Percentiles rank a stretch among this genome's conserved stretches.
Conservation (phyloP, 2,888 invertebrate species). For the Melinaea marsaeus region DNA sequence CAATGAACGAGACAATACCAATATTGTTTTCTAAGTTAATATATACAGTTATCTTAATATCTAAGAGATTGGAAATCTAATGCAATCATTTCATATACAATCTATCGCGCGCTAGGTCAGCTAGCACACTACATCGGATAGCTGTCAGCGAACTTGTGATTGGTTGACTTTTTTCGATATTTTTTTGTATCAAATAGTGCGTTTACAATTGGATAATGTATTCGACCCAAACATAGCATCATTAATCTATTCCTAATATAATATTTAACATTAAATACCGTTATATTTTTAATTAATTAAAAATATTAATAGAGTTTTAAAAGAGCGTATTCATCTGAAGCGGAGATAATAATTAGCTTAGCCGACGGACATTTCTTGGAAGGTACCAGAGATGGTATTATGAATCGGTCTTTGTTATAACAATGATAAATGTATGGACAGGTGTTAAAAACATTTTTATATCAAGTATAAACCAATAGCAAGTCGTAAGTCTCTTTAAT, state of each 20-base stretch:
- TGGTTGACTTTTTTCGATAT: not conserved
- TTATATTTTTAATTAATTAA: not conserved
- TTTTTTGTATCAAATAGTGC: not conserved
- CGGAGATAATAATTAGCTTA: too few relatives aligned
- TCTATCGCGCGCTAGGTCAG: too few relatives aligned
- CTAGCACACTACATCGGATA: too few relatives aligned
- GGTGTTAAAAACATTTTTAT: constrained; percentile 15
- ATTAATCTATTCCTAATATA: constrained; percentile 9
- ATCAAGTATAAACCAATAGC: constrained; percentile 29
- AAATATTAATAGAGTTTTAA: not conserved
- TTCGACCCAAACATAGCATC: not conserved
- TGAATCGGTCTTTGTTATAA: constrained; percentile 3
- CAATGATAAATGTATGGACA: constrained; percentile 4
- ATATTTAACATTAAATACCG: not conserved
- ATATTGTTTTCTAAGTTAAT: constrained; percentile 31
- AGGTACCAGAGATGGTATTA: not conserved
- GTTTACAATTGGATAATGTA: not conserved
- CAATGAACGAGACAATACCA: constrained; percentile 32
- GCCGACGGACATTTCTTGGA: too few relatives aligned
- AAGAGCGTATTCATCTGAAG: too few relatives aligned
- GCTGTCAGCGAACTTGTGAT: too few relatives aligned
- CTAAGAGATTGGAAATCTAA: not conserved
- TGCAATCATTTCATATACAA: too few relatives aligned
- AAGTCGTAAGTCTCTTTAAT: constrained; percentile 37
- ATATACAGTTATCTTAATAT: constrained; percentile 21